phyloP scores from a whole-genome alignment of 2,113 vertebrate species.

The Poecile atricapillus region DNA sequence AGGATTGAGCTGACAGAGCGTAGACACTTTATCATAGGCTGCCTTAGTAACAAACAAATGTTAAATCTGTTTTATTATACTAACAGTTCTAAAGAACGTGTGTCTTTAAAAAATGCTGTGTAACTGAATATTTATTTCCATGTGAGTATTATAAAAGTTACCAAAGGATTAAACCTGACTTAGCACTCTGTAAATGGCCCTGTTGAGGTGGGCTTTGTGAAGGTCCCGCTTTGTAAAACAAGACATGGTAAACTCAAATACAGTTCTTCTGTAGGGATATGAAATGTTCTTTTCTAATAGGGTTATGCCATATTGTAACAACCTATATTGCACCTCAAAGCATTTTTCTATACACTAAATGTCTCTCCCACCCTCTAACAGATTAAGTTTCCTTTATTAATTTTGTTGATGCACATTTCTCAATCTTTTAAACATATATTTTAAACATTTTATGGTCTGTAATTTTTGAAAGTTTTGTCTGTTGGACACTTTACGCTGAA shows the following conservation, averaged over 20 bases:
- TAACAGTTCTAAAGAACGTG: slow-evolving; percentile 72
- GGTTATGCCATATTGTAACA: slow-evolving; percentile 70
- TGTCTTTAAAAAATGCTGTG: slow-evolving; percentile 71
- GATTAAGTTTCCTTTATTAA: slow-evolving; percentile 72
- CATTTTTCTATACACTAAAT: slow-evolving; percentile 76
- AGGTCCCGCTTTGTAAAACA: slow-evolving; percentile 52
- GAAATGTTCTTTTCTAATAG: slow-evolving; percentile 74
- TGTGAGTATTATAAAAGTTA: slow-evolving; percentile 81
- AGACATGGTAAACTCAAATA: slow-evolving; percentile 57
- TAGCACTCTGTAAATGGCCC: slow-evolving; percentile 67
- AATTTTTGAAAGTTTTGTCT: slow-evolving; percentile 75
- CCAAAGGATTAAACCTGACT: slow-evolving; percentile 83
- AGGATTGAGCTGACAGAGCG: slow-evolving; percentile 64
- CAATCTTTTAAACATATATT: slow-evolving; percentile 77
- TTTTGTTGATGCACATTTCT: slow-evolving; percentile 75
- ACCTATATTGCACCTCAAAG: slow-evolving; percentile 62
- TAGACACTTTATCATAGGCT: slow-evolving; percentile 75
- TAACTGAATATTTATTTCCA: slow-evolving; percentile 81
- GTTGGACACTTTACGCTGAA: slow-evolving; percentile 75
- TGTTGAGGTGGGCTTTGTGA: slow-evolving; percentile 43
- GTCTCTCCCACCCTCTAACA: slow-evolving; percentile 69
- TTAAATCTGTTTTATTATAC: slow-evolving; percentile 66
- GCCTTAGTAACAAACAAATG: slow-evolving; percentile 77
- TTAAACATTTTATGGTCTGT: slow-evolving; percentile 80
- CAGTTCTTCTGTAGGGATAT: slow-evolving; percentile 71